A percentile compares a stretch with the other conserved stretches of the same genome.
phyloP scores from a whole-genome alignment of 2,888 invertebrate genomes.

The Ochropleura plecta region DNA sequence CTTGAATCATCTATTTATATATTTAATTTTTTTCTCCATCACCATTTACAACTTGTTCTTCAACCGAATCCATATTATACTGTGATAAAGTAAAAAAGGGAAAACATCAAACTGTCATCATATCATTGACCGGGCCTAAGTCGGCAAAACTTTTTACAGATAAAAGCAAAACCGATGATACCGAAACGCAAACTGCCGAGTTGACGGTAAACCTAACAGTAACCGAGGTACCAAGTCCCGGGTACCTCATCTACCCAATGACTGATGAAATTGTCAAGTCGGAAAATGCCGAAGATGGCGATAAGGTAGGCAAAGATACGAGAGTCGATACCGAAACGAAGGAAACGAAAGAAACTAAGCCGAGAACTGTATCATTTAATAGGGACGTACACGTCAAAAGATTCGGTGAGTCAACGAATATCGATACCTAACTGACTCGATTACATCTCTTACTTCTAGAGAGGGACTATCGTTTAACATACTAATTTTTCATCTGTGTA shows the following conservation, averaged over 20 bases:
- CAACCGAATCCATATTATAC: background rate
- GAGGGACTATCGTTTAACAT: slow-evolving; percentile 51
- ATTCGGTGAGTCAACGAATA: slow-evolving; percentile 92
- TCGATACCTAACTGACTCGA: slow-evolving; percentile 54
- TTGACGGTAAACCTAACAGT: slow-evolving; percentile 73
- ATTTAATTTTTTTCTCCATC: background rate
- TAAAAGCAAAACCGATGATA: slow-evolving; percentile 83
- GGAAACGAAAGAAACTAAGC: slow-evolving; percentile 87
- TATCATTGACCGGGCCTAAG: slow-evolving; percentile 46
- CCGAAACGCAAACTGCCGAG: slow-evolving; percentile 78
- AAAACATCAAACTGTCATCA: slow-evolving; percentile 1
- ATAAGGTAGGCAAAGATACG: slow-evolving; percentile 80
- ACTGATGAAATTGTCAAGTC: slow-evolving; percentile 86
- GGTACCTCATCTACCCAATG: slow-evolving; percentile 87
- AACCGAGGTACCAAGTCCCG: slow-evolving; percentile 79
- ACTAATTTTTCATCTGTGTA: slow-evolving; percentile 58
- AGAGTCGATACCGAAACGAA: slow-evolving; percentile 80
- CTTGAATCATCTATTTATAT: background rate
- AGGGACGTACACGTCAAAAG: slow-evolving; percentile 97
- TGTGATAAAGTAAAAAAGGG: background rate
- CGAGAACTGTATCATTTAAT: slow-evolving; percentile 96
- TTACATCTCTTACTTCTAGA: slow-evolving; percentile 42
- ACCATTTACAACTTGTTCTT: slow-evolving; percentile 16
- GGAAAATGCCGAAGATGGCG: slow-evolving; percentile 84
- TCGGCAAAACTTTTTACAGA: slow-evolving; percentile 79